Base-by-base conservation (phyloP, 2,888 invertebrate species). In the Harmothoe impar region DNA sequence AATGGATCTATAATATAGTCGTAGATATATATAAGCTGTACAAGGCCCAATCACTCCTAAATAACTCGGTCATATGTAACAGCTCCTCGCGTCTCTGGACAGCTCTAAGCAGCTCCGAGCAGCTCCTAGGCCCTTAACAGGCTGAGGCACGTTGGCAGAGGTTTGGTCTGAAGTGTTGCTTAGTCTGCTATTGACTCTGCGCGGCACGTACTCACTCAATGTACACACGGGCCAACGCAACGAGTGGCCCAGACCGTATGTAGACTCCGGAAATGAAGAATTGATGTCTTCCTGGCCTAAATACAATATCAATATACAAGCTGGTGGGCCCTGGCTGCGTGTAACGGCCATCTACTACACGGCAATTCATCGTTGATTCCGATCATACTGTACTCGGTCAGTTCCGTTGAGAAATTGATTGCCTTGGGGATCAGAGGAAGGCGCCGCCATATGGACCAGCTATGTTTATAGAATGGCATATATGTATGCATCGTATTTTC, bases 251-350 rank as follows among this genome's bases (percentile, higher is more conserved):
- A 15, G 29, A 15, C 29, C 1, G 72, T 72, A 72, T 72, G 81
- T 20, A 25, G 35, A n/a, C 17, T 43, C 54, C 52, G 86, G 86
- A 86, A 86, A 86, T 86, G 86, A 54, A 86, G 54, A 52, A 86
- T 54, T 56, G 86, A 86, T 86, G 86, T 86, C 84, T 86, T 86
- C 86, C 86, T 54, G 54, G 86, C 25, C 54, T 86, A 86, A 86
- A 86, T 56, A 54, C 52, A 86, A 86, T 54, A 86, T 86, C 86
- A 54, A 86, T 86, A 86, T 29, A 33, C 54, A 25, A 43, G 33
- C 51, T 84, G 84, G 84, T 35, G 33, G 43, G 84, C 10, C 29
- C 72, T 7, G 72, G 3, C n/a, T 25, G 29, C 15, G 29, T 77
- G 29, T 77, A 77, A 25, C 31, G 31, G 31, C 29, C 25, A 25